These are phyloP conservation scores for Heliconius cydno DNA, from an alignment of 2,888 invertebrate genomes.

Conservation along the genomic window DNA sequence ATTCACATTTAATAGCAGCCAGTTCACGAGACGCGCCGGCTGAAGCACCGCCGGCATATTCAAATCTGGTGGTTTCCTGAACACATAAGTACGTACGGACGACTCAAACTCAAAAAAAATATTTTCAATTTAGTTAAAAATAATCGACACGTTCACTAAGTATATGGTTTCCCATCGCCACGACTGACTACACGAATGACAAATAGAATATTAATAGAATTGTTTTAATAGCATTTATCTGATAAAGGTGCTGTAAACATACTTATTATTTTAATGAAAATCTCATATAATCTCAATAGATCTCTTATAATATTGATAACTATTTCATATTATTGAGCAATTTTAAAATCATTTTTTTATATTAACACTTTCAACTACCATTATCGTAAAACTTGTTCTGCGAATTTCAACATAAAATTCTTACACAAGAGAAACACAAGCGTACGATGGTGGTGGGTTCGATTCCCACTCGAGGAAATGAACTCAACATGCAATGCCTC, in stretches of 20 bases:
- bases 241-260: background rate
- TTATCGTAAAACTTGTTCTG: background rate
- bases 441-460: no score
- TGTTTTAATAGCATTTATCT: background rate
- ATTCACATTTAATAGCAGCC: slow-evolving; percentile 36
- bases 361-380: background rate
- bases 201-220: background rate
- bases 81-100: background rate
- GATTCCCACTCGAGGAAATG: no score
- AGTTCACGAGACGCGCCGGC: slow-evolving; percentile 9
- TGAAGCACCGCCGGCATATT: slow-evolving; percentile 5
- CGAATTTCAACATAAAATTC: no score
- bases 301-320: background rate
- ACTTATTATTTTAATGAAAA: background rate
- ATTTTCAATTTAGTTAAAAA: background rate
- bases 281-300: background rate
- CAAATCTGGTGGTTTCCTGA: background rate
- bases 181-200: background rate
- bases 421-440: background rate
- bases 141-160: background rate
- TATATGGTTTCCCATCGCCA: background rate
- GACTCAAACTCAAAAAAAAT: no score
- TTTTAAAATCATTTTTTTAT: background rate
- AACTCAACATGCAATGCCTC: no score
- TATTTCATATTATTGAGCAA: background rate